Evolutionary conservation across 2,113 vertebrate genomes (phyloP).

Genomic region (Aix galericulata): DNA sequence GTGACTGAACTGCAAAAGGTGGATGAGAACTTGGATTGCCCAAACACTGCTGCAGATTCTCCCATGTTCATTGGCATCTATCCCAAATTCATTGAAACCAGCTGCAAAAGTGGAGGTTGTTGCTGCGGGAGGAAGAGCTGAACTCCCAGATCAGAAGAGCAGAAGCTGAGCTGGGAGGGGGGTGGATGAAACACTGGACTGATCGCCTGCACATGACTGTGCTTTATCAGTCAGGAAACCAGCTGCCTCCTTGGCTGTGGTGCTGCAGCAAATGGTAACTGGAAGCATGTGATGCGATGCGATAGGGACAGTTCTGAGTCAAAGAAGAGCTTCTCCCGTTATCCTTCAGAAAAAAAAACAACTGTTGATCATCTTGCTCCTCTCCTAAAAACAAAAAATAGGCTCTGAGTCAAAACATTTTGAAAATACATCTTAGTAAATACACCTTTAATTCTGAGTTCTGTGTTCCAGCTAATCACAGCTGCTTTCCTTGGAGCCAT

Average conservation of each 20-base stretch:
- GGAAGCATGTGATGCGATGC: background rate
- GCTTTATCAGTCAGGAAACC: background rate
- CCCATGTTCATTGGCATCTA: background rate
- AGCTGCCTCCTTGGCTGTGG: background rate
- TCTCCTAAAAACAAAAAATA: background rate
- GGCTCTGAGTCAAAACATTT: background rate
- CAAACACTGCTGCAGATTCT: background rate
- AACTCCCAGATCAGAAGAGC: background rate
- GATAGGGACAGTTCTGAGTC: background rate
- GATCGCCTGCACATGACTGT: accelerated
- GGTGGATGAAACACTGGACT: background rate
- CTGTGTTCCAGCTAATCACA: background rate
- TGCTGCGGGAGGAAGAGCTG: background rate
- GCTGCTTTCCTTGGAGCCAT: background rate
- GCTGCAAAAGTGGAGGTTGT: background rate
- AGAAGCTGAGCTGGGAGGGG: background rate
- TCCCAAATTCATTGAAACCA: background rate
- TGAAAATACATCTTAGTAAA: background rate
- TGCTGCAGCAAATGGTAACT: background rate
- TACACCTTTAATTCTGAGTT: background rate
- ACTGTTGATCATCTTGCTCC: background rate
- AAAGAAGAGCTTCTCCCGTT: background rate
- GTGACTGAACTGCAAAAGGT: background rate
- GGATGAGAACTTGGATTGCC: background rate
- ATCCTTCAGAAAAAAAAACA: background rate